Conservation (phyloP, 2,113 vertebrate species). For the Myotis davidii region DNA sequence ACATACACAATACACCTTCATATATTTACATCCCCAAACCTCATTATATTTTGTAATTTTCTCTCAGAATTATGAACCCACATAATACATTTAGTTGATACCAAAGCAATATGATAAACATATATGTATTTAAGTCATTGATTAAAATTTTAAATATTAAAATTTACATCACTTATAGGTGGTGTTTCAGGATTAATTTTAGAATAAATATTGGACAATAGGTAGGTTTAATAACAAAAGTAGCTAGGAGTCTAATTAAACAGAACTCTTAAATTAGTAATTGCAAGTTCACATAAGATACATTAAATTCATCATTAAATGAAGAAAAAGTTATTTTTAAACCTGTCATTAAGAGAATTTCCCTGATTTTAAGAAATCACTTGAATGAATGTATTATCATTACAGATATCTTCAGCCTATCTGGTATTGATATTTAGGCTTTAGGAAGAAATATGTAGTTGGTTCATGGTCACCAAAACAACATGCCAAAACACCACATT, state of each 20-base stretch:
- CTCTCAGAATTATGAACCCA: not conserved
- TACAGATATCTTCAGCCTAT: not conserved
- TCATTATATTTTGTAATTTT: not conserved
- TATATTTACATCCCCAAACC: not conserved
- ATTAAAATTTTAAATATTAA: not conserved
- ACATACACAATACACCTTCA: not conserved
- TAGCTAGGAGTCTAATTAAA: not conserved
- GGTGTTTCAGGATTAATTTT: not conserved
- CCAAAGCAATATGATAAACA: not conserved
- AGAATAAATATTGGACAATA: not conserved
- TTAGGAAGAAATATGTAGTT: slow-evolving; percentile 9
- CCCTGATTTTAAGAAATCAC: not conserved
- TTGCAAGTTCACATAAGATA: not conserved
- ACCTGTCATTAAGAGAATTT: not conserved
- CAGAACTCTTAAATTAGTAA: not conserved
- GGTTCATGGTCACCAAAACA: not conserved
- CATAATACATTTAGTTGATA: slow-evolving; percentile 1
- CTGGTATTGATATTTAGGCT: not conserved
- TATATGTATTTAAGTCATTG: not conserved
- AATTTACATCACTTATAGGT: not conserved
- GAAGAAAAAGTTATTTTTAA: slow-evolving; percentile 6
- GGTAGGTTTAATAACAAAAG: not conserved
- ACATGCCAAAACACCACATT: not conserved
- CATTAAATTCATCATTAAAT: not conserved
- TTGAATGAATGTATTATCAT: not conserved